Percentiles rank a stretch among this genome's conserved stretches.
These are phyloP conservation scores for Stegophylla sp. DNA, from an alignment of 2,888 invertebrate genomes.

Conservation along the genomic window DNA sequence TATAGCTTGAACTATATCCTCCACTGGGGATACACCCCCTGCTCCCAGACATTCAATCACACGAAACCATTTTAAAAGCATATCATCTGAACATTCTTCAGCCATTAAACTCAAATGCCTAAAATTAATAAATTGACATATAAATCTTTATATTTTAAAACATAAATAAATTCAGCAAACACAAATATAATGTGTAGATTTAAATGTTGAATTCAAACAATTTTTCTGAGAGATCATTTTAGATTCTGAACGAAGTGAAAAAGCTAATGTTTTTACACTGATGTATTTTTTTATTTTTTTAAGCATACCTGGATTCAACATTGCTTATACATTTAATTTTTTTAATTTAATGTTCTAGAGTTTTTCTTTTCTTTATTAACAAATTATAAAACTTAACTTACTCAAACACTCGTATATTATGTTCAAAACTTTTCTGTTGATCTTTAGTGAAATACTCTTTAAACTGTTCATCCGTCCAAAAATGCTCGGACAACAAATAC, in stretches of 20 bases:
- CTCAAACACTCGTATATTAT: constrained; percentile 52
- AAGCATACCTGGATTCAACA: no score
- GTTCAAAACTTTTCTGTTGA: constrained; percentile 34
- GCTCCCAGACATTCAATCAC: constrained; percentile 56
- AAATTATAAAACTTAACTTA: constrained; percentile 5
- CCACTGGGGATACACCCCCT: constrained; percentile 36
- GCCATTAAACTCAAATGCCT: constrained; percentile 55
- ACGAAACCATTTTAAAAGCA: constrained; percentile 57
- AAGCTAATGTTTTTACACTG: no score
- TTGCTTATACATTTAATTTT: no score
- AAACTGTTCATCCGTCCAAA: constrained; percentile 49
- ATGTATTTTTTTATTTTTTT: no score
- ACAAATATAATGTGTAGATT: neutral
- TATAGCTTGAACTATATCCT: constrained; percentile 50
- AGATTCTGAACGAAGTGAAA: no score
- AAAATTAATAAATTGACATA: constrained; percentile 25
- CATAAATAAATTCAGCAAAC: neutral
- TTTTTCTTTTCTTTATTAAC: neutral
- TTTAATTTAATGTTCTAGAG: neutral
- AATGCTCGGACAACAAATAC: constrained; percentile 54
- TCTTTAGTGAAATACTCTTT: constrained; percentile 47
- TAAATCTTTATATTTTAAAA: neutral
- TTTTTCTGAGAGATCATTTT: no score
- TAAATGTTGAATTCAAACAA: no score
- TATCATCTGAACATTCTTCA: constrained; percentile 57